Percentiles rank a stretch among this genome's conserved stretches.
These are phyloP conservation scores for Eospalax fontanierii DNA, from an alignment of 2,797 vertebrate species.

Conservation along the genomic window DNA sequence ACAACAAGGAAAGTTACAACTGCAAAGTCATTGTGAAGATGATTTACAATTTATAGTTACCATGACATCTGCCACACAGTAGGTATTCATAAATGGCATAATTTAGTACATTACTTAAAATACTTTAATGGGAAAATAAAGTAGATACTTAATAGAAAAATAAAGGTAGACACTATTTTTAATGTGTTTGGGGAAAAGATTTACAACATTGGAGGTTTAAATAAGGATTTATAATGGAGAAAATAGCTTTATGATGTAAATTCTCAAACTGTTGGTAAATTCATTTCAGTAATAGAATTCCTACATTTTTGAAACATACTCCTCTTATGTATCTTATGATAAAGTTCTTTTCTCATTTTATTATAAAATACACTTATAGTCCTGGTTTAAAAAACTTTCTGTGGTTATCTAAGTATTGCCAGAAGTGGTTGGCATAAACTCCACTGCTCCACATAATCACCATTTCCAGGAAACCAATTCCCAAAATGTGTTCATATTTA, in stretches of 20 bases:
- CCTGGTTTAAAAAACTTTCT: conserved; percentile 38
- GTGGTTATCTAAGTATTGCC: conserved; percentile 20
- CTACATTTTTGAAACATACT: conserved; percentile 60
- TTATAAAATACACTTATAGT: conserved; percentile 67
- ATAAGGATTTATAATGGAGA: conserved; percentile 52
- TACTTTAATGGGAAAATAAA: conserved; percentile 53
- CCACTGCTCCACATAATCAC: conserved; percentile 26
- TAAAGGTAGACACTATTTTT: conserved; percentile 38
- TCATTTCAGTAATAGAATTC: conserved; percentile 61
- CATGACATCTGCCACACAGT: not conserved
- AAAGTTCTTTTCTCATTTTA: conserved; percentile 37
- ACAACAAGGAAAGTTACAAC: conserved; percentile 33
- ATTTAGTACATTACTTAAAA: conserved; percentile 60
- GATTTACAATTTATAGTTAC: conserved; percentile 32
- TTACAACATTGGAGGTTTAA: conserved; percentile 5
- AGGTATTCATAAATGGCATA: conserved; percentile 13
- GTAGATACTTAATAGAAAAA: no score
- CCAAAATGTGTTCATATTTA: conserved; percentile 49
- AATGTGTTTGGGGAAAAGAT: conserved; percentile 40
- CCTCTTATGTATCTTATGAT: conserved; percentile 24
- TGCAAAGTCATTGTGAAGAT: not conserved
- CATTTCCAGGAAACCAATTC: conserved; percentile 53
- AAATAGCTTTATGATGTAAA: conserved; percentile 64
- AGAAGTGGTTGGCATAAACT: not conserved
- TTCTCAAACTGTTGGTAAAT: conserved; percentile 44